A percentile compares a stretch with the other conserved stretches of the same genome.
phyloP scores from a whole-genome alignment of 30 jellyfish, hydroid and myxozoan genomes.

The Aurelia coerulea region DNA sequence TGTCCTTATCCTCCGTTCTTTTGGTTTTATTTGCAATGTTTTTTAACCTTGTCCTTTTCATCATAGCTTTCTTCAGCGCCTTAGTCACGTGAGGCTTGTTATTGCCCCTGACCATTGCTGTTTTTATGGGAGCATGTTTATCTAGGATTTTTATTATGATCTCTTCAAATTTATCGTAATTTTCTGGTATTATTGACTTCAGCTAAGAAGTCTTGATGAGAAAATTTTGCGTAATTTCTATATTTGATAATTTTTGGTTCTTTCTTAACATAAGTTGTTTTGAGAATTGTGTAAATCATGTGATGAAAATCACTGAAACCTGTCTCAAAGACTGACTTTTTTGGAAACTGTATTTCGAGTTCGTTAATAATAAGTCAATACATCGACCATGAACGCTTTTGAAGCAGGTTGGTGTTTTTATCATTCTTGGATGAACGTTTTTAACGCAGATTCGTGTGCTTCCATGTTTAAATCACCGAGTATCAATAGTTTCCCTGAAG shows the following conservation, averaged over 20 bases:
- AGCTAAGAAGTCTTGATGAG: neutral
- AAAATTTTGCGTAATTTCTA: neutral
- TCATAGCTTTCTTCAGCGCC: too few species aligned
- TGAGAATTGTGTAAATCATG: too few species aligned
- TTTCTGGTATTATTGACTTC: slow-evolving; percentile 1
- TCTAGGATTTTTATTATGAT: neutral
- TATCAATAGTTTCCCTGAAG: slow-evolving; percentile 24
- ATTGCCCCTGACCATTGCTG: too few species aligned
- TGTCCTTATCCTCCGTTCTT: too few species aligned
- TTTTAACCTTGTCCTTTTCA: too few species aligned
- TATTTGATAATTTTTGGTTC: too few species aligned
- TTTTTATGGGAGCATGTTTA: neutral
- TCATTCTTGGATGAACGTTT: neutral
- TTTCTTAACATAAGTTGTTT: too few species aligned
- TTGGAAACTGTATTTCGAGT: slow-evolving; percentile 5
- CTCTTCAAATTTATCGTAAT: neutral
- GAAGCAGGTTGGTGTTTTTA: slow-evolving; percentile 1
- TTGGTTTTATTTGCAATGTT: too few species aligned
- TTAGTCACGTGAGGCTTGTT: too few species aligned
- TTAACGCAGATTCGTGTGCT: neutral
- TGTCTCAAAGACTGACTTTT: too few species aligned
- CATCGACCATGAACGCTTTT: neutral
- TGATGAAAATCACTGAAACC: too few species aligned
- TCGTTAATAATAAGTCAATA: neutral
- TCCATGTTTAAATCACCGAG: slow-evolving; percentile 37